phyloP scores from a whole-genome alignment of 2,797 vertebrate genomes.

The Peromyscus aztecus region DNA sequence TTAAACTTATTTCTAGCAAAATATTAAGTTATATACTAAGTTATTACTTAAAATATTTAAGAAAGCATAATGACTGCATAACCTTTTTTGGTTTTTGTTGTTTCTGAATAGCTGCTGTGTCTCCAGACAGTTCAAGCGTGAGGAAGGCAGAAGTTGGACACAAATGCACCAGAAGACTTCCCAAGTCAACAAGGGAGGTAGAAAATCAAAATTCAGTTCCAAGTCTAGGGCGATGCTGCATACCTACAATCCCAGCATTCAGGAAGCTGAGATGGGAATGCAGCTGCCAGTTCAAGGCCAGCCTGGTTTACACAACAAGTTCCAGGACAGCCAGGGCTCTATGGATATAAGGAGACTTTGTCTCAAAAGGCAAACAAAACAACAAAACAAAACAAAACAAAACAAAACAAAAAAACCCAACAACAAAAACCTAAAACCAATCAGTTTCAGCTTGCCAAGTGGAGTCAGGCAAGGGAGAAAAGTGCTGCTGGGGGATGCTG shows the following conservation, averaged over 20 bases:
- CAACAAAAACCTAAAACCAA: neutral
- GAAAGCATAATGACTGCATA: neutral
- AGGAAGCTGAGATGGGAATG: neutral
- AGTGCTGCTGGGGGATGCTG: neutral
- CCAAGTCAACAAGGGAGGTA: neutral
- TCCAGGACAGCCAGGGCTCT: neutral
- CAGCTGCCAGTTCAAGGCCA: neutral
- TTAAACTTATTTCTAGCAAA: slow-evolving; percentile 1
- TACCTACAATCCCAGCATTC: neutral
- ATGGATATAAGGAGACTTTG: neutral
- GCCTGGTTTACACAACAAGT: neutral
- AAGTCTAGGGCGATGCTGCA: neutral
- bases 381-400: neutral
- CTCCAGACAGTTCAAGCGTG: neutral
- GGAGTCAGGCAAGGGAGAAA: neutral
- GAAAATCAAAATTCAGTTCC: neutral
- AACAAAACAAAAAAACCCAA: no score
- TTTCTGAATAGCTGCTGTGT: slow-evolving; percentile 37
- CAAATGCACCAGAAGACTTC: neutral
- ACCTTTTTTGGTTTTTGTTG: neutral
- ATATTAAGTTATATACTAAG: neutral
- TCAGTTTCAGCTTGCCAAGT: neutral
- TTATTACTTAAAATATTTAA: neutral
- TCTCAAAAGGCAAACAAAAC: neutral
- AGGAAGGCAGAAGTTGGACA: neutral